These are phyloP conservation scores for Sclerodermus sp. DNA, from an alignment of 2,888 invertebrate species.

Conservation along the genomic window DNA sequence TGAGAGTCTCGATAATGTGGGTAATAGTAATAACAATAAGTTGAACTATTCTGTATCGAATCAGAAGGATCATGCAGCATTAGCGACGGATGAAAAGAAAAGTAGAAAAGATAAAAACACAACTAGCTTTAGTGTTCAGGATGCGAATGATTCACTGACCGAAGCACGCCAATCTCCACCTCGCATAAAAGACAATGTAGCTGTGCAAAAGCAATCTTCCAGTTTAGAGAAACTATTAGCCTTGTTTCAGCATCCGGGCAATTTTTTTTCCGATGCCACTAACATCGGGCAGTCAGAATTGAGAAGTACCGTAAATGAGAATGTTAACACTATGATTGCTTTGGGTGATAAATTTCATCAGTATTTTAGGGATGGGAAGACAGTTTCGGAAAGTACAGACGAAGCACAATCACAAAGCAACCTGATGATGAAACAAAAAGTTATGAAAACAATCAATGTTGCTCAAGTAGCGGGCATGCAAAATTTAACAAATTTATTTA, in stretches of 20 bases:
- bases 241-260: constrained; percentile 67
- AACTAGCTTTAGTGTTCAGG: background rate
- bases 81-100: background rate
- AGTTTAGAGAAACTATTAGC: constrained; percentile 69
- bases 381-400: background rate
- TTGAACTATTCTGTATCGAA: background rate
- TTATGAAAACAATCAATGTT: background rate
- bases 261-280: constrained; percentile 63
- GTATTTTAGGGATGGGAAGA: constrained; percentile 36
- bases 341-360: constrained; percentile 44
- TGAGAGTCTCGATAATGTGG: background rate
- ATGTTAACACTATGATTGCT: constrained; percentile 37
- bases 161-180: too few species aligned
- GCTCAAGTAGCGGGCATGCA: constrained; percentile 2
- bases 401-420: background rate
- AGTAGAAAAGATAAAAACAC: background rate
- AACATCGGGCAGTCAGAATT: constrained; percentile 26
- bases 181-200: background rate
- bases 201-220: constrained; percentile 55
- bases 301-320: constrained; percentile 35
- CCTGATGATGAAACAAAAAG: background rate
- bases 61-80: background rate
- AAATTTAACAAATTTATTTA: constrained; percentile 24
- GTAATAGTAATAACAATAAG: background rate
- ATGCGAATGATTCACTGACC: background rate